Percentiles rank a stretch among this genome's conserved stretches.
Evolutionary conservation across 2,797 vertebrate species (phyloP).

Genomic region (Rhinichthys osculus): DNA sequence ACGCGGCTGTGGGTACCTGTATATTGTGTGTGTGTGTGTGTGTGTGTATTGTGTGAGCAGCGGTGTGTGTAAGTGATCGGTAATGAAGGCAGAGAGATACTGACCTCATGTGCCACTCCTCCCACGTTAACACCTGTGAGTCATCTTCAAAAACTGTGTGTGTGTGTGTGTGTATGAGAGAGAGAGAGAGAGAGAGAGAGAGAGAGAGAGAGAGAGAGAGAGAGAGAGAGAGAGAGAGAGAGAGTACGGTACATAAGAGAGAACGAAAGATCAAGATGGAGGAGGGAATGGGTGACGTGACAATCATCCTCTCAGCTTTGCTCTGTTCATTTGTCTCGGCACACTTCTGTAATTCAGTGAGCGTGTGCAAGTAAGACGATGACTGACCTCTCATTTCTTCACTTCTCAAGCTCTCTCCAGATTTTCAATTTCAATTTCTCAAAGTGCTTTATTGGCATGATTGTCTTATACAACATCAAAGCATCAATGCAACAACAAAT

Average conservation of each 20-base stretch:
- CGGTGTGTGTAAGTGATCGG: slow-evolving; percentile 7
- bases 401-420: background rate
- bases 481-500: background rate
- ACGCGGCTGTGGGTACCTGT: background rate
- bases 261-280: slow-evolving; percentile 14
- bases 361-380: background rate
- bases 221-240: background rate
- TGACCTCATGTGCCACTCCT: slow-evolving; percentile 32
- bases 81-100: slow-evolving; percentile 26
- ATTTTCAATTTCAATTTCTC: background rate
- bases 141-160: slow-evolving; percentile 25
- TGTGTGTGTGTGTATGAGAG: background rate
- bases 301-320: slow-evolving; percentile 8
- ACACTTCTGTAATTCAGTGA: slow-evolving; percentile 2
- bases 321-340: slow-evolving; percentile 5
- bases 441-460: slow-evolving; percentile 5
- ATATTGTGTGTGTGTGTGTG: slow-evolving; percentile 16
- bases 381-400: background rate
- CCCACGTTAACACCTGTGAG: slow-evolving; percentile 30
- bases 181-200: no score
- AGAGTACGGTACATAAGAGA: background rate
- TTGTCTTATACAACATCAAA: background rate
- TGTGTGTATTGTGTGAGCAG: slow-evolving; percentile 1
- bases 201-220: no score
- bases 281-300: slow-evolving; percentile 19